These are phyloP conservation scores for Monochamus saltuarius DNA, from an alignment of 1,140 invertebrate genomes.

Conservation along the genomic window DNA sequence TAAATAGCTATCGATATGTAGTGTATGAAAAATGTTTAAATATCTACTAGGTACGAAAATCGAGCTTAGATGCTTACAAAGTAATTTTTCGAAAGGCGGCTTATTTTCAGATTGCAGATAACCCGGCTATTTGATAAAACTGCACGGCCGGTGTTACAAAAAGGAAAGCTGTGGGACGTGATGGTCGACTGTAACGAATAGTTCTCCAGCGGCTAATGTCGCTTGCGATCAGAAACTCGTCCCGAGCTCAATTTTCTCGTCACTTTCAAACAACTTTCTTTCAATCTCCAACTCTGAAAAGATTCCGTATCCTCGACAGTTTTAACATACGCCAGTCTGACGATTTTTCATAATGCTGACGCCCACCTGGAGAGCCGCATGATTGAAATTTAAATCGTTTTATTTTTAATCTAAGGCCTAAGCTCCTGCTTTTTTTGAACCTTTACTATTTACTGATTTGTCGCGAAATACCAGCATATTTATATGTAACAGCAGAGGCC, in stretches of 20 bases:
- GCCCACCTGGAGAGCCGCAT: constrained; percentile 1
- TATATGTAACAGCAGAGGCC: too few relatives aligned
- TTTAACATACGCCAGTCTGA: constrained; percentile 27
- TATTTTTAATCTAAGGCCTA: neutral
- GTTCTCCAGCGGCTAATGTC: constrained; percentile 39
- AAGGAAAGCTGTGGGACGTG: constrained; percentile 28
- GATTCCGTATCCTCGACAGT: constrained; percentile 29
- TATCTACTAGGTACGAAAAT: too few relatives aligned
- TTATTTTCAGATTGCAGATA: neutral
- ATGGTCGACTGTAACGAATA: constrained; percentile 37
- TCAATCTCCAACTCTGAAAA: constrained; percentile 39
- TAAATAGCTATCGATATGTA: too few relatives aligned
- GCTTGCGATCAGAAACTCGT: constrained; percentile 40
- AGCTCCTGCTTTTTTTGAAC: too few relatives aligned
- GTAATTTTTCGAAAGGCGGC: neutral
- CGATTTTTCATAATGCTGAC: constrained; percentile 21
- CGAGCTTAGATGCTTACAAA: too few relatives aligned
- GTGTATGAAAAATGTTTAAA: too few relatives aligned
- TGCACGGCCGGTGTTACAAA: neutral
- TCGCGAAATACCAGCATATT: too few relatives aligned
- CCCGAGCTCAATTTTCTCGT: constrained; percentile 40
- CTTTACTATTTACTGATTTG: too few relatives aligned
- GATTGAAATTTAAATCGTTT: constrained; percentile 8
- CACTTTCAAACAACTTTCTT: constrained; percentile 42
- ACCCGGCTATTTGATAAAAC: constrained; percentile 13